phyloP scores from a whole-genome alignment of 2,888 invertebrate species.

The Dynastes grantii region DNA sequence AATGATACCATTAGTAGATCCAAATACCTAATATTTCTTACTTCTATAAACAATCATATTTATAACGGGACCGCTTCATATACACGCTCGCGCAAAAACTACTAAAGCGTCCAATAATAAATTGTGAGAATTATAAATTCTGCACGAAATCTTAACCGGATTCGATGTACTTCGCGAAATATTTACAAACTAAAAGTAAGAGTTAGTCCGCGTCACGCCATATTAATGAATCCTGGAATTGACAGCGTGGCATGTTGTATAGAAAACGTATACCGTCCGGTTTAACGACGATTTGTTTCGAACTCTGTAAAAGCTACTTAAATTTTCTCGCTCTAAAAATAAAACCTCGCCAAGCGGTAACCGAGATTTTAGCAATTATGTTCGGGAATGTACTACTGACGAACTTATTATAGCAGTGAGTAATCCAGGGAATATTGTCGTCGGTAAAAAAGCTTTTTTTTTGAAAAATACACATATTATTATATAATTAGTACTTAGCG shows the following conservation, averaged over 20 bases:
- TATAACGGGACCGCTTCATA: background rate
- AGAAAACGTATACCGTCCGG: background rate
- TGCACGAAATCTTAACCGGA: background rate
- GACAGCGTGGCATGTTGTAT: conserved; percentile 11
- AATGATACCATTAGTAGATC: conserved; percentile 13
- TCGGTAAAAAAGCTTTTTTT: conserved; percentile 7
- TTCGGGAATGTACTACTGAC: conserved; percentile 37
- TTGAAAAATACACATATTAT: background rate
- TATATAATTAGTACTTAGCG: background rate
- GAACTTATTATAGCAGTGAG: conserved; percentile 47
- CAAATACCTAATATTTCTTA: conserved; percentile 16
- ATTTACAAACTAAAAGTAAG: conserved; percentile 29
- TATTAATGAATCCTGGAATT: conserved; percentile 35
- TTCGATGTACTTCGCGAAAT: background rate
- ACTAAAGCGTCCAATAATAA: background rate
- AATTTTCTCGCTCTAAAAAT: conserved; percentile 45
- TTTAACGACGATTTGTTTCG: conserved; percentile 27
- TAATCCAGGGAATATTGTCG: conserved; percentile 34
- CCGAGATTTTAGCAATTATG: conserved; percentile 43
- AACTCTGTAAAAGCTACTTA: conserved; percentile 15
- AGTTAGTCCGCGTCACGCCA: background rate
- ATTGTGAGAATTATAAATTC: conserved; percentile 7
- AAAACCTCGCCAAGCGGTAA: conserved; percentile 40
- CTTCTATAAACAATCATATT: conserved; percentile 4
- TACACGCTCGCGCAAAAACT: conserved; percentile 1